Conservation (phyloP, 2,113 vertebrate genomes). For the Alethe castanea region DNA sequence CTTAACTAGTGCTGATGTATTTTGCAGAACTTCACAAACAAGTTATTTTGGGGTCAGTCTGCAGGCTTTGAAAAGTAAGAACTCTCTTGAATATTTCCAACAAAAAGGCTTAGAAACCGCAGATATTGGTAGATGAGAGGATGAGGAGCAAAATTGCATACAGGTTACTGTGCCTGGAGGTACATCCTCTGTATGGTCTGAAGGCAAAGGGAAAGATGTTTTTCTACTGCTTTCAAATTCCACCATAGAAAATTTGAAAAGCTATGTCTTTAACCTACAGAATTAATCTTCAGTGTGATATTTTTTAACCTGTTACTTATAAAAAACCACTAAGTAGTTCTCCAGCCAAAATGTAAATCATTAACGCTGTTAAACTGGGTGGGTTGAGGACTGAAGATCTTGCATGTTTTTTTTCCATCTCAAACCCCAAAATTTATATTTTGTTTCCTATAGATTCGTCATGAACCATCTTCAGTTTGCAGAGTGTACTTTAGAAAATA, state of each 20-base stretch:
- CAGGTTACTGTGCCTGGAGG: neutral
- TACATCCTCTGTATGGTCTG: neutral
- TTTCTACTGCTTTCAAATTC: neutral
- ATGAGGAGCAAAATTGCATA: neutral
- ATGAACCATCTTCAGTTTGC: neutral
- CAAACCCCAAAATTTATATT: neutral
- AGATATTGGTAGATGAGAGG: neutral
- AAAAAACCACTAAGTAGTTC: neutral
- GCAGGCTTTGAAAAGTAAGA: neutral
- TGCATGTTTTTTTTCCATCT: neutral
- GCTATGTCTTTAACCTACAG: neutral
- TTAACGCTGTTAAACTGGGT: neutral
- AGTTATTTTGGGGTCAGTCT: neutral
- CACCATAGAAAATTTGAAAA: neutral
- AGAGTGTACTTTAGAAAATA: neutral
- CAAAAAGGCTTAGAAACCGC: neutral
- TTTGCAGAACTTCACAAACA: neutral
- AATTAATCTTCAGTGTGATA: neutral
- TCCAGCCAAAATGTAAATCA: constrained; percentile 16
- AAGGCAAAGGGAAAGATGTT: neutral
- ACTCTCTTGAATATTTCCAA: neutral
- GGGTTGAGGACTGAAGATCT: neutral
- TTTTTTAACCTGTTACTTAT: constrained; percentile 21
- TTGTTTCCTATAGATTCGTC: neutral
- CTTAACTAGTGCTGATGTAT: neutral